A percentile compares a stretch with the other conserved stretches of the same genome.
Evolutionary conservation across 2,113 vertebrate genomes (phyloP).

Genomic region (Dolichallabes microphthalmus): DNA sequence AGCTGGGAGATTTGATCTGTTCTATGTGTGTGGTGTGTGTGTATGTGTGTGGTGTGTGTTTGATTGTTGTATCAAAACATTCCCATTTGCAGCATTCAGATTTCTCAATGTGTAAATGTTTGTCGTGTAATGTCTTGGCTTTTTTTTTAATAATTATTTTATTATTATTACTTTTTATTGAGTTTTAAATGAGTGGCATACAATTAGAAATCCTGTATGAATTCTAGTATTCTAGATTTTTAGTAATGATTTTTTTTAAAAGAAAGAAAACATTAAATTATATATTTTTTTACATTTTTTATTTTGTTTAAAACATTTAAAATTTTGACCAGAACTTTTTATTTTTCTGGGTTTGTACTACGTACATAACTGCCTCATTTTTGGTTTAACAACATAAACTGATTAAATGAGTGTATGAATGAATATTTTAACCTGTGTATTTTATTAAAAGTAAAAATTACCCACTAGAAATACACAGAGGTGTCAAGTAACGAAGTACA

Average conservation of each 20-base stretch:
- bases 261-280: neutral
- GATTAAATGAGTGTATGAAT: neutral
- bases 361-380: neutral
- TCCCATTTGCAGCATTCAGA: no score
- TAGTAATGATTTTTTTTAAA: neutral
- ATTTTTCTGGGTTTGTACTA: no score
- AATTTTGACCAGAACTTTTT: no score
- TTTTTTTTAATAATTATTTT: no score
- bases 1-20: slow-evolving; percentile 64
- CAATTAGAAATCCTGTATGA: no score
- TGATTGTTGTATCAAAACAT: no score
- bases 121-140: neutral
- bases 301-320: no score
- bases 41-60: neutral
- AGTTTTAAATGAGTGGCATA: neutral
- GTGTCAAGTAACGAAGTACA: no score
- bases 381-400: neutral
- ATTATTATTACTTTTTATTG: no score
- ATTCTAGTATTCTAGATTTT: no score
- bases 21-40: neutral
- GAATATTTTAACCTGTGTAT: neutral
- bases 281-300: neutral
- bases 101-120: neutral
- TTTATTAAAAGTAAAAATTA: neutral
- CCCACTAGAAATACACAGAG: no score